Evolutionary conservation across 2,113 vertebrate species (phyloP).

Genomic region (Percopsis transmontana): DNA sequence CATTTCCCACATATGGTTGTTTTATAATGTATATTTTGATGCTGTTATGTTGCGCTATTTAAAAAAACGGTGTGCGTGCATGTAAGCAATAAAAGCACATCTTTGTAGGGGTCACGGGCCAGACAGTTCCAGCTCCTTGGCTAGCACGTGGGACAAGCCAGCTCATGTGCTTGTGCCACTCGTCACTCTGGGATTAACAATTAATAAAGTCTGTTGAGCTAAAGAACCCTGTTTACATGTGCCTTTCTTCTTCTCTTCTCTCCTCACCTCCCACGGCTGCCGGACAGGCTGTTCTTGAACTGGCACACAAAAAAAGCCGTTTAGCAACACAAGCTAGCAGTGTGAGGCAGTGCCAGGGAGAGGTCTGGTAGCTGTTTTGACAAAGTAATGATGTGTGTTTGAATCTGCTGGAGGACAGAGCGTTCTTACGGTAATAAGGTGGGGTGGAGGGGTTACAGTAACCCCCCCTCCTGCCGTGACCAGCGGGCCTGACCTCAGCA

Average conservation of each 20-base stretch:
- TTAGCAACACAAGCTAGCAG: conserved; percentile 43
- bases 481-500: conserved; percentile 59
- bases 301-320: conserved; percentile 32
- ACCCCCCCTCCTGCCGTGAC: conserved; percentile 67
- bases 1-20: neutral
- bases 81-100: neutral
- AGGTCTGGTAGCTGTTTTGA: conserved; percentile 72
- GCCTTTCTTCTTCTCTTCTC: conserved; percentile 35
- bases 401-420: conserved; percentile 54
- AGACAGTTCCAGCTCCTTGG: too few species aligned
- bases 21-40: conserved; percentile 26
- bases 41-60: too few species aligned
- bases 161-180: conserved; percentile 51
- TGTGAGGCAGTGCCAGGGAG: conserved; percentile 35
- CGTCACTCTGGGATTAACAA: conserved; percentile 58
- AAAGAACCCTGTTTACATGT: conserved; percentile 49
- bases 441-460: conserved; percentile 65
- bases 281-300: conserved; percentile 29
- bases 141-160: conserved; percentile 25
- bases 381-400: conserved; percentile 70
- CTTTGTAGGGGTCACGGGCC: too few species aligned
- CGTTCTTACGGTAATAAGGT: conserved; percentile 68
- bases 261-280: conserved; percentile 44
- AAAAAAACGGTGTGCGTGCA: neutral
- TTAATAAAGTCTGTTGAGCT: conserved; percentile 70